These are phyloP conservation scores for Elymnias hypermnestra DNA, from an alignment of 1,140 invertebrate species.

Conservation along the genomic window DNA sequence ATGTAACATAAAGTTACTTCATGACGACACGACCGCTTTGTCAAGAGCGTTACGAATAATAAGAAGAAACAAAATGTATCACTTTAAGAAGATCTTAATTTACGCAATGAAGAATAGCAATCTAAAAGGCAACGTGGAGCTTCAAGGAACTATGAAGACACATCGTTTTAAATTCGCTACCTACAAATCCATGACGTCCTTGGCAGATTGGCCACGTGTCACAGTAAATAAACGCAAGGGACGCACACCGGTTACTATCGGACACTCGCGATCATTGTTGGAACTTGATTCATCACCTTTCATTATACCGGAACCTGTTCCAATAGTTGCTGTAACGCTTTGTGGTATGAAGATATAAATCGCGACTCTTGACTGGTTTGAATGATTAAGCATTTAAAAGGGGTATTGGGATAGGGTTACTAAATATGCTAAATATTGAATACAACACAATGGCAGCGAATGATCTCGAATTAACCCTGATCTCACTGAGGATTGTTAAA, in stretches of 20 bases:
- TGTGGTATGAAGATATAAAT: slow-evolving; percentile 33
- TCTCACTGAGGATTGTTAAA: too few relatives aligned
- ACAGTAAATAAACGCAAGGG: slow-evolving; percentile 3
- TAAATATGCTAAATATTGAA: slow-evolving; percentile 5
- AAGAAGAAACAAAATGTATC: too few relatives aligned
- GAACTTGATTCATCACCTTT: slow-evolving; percentile 11
- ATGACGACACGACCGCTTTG: too few relatives aligned
- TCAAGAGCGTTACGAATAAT: too few relatives aligned
- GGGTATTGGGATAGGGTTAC: slow-evolving; percentile 2
- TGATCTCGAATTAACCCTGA: not conserved
- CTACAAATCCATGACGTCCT: too few relatives aligned
- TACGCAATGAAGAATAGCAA: too few relatives aligned
- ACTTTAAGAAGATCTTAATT: too few relatives aligned
- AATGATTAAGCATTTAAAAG: slow-evolving; percentile 14
- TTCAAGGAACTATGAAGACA: not conserved
- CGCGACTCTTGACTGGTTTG: slow-evolving; percentile 16
- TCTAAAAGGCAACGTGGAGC: too few relatives aligned
- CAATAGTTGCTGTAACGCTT: slow-evolving; percentile 23
- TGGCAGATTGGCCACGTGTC: slow-evolving; percentile 18
- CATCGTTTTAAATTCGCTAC: too few relatives aligned
- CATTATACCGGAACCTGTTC: slow-evolving; percentile 19
- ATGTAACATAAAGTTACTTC: too few relatives aligned
- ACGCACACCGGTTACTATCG: slow-evolving; percentile 10
- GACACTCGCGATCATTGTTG: slow-evolving; percentile 1
- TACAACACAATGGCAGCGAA: not conserved